Conservation (phyloP, 1,140 invertebrate genomes). For the Melipona quadrifasciata region DNA sequence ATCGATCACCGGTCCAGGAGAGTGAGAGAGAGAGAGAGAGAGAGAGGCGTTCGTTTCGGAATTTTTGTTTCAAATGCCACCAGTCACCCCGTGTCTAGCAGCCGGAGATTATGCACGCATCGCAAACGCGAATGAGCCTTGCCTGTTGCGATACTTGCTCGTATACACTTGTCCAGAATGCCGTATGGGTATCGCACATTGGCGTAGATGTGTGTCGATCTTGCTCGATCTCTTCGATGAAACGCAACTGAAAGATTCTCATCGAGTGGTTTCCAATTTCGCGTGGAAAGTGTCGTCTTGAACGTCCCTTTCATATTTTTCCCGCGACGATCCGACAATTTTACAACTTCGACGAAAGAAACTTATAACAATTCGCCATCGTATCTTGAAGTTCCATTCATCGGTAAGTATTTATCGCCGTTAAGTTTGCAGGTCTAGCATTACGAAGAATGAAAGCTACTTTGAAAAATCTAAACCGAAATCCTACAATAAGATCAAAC, state of each 20-base stretch:
- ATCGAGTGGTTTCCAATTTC: no score
- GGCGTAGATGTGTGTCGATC: constrained; percentile 54
- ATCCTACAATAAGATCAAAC: not conserved
- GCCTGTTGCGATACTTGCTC: constrained; percentile 39
- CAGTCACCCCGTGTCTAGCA: constrained; percentile 58
- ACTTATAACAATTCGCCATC: not conserved
- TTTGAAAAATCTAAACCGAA: not conserved
- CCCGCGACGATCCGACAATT: no score
- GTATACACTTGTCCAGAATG: constrained; percentile 57
- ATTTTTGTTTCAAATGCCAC: constrained; percentile 61
- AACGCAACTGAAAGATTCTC: not conserved
- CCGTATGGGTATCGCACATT: constrained; percentile 51
- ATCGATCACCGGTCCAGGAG: constrained; percentile 52
- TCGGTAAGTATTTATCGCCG: not conserved
- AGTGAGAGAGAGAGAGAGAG: not conserved
- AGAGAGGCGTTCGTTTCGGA: constrained; percentile 6
- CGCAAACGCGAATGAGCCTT: constrained; percentile 49
- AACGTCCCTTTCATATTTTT: no score
- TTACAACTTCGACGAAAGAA: no score
- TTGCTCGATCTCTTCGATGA: not conserved
- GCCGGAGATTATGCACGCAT: constrained; percentile 56
- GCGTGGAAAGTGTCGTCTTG: no score
- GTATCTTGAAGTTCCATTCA: no score
- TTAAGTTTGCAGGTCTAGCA: no score
- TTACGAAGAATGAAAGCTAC: not conserved